These are phyloP conservation scores for Himalopsyche kuldschensis DNA, from an alignment of 2,888 invertebrate species.

Conservation along the genomic window DNA sequence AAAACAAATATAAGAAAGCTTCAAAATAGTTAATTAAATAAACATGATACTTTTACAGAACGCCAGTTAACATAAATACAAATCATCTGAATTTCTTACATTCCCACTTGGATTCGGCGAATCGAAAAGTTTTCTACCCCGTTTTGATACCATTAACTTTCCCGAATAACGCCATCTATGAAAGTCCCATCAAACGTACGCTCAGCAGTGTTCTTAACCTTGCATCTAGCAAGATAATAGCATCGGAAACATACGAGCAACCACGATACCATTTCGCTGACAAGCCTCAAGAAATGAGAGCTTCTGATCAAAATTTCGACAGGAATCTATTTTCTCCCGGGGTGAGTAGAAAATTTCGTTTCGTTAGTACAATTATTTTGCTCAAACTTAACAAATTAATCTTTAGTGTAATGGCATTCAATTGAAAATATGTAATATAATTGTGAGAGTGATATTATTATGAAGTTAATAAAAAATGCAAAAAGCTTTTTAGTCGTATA, in stretches of 20 bases:
- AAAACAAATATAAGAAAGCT: too few species aligned
- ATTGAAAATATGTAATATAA: too few species aligned
- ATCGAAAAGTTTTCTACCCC: constrained; percentile 8
- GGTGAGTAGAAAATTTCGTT: background rate
- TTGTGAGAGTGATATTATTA: too few species aligned
- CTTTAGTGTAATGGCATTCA: too few species aligned
- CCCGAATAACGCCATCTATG: constrained; percentile 18
- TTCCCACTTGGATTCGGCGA: background rate
- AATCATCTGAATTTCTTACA: background rate
- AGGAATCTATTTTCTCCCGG: background rate
- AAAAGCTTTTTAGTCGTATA: too few species aligned
- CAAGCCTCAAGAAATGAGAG: background rate
- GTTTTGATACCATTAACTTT: background rate
- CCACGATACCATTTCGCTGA: background rate
- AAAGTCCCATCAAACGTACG: background rate
- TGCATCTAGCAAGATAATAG: background rate
- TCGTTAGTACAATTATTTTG: too few species aligned
- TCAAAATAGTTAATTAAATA: too few species aligned
- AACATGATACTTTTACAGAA: background rate
- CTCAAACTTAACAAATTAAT: too few species aligned
- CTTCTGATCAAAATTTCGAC: background rate
- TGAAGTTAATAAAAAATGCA: too few species aligned
- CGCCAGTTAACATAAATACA: constrained; percentile 1
- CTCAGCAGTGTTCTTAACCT: background rate
- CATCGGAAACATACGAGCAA: background rate